A percentile compares a stretch with the other conserved stretches of the same genome.
Evolutionary conservation across 2,797 vertebrate genomes (phyloP).

Genomic region (Synanceia verrucosa): DNA sequence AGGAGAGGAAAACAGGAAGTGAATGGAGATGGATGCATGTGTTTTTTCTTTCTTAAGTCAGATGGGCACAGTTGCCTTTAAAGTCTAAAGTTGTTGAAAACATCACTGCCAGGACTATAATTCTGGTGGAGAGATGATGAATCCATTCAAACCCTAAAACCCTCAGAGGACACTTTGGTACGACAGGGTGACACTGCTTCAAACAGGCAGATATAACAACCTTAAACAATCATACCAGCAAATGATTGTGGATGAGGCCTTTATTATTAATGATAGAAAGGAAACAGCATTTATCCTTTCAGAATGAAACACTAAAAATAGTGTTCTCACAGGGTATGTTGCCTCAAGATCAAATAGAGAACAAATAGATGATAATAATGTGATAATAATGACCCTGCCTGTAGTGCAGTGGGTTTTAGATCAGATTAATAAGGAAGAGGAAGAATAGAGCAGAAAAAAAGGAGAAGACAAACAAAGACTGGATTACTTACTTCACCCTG

Average conservation of each 20-base stretch:
- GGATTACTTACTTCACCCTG: slow-evolving; percentile 85
- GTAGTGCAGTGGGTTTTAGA: too few relatives aligned
- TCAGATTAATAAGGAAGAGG: not conserved
- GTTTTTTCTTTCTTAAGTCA: not conserved
- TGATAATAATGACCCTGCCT: too few relatives aligned
- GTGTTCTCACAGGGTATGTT: not conserved
- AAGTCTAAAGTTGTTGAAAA: too few relatives aligned
- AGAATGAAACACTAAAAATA: not conserved
- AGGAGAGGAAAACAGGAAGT: not conserved
- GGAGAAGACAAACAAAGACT: not conserved
- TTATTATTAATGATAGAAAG: not conserved
- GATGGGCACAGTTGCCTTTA: not conserved
- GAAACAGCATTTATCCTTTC: not conserved
- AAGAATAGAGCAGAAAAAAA: not conserved
- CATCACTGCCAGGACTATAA: not conserved
- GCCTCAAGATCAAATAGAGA: not conserved
- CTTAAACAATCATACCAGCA: not conserved
- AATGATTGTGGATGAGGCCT: not conserved
- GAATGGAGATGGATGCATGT: not conserved
- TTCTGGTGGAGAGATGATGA: not conserved
- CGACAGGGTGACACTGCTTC: not conserved
- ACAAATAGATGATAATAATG: too few relatives aligned
- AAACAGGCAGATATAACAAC: too few relatives aligned
- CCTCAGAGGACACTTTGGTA: not conserved
- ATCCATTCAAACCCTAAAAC: not conserved